Percentiles rank a stretch among this genome's conserved stretches.
phyloP scores from a whole-genome alignment of 2,888 invertebrate species.

The Habroteleia sp. region DNA sequence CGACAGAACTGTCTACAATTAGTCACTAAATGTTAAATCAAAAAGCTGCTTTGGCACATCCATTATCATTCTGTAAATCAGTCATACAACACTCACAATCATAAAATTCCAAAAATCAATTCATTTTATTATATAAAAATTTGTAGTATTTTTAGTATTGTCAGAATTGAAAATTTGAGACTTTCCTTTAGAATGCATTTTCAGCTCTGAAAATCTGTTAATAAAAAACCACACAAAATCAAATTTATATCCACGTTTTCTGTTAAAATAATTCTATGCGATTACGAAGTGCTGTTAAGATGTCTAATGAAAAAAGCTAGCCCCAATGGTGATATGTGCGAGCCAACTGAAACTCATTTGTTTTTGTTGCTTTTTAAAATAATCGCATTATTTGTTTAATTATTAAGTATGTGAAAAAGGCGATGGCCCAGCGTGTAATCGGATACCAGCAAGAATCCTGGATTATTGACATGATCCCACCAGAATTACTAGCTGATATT shows the following conservation, averaged over 20 bases:
- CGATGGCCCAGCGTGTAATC: slow-evolving; percentile 81
- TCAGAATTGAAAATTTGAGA: too few species aligned
- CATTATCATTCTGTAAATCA: slow-evolving; percentile 41
- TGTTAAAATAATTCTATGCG: slow-evolving; percentile 30
- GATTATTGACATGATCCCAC: slow-evolving; percentile 86
- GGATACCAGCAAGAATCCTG: slow-evolving; percentile 95
- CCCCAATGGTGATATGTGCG: slow-evolving; percentile 79
- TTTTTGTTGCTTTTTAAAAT: slow-evolving; percentile 4
- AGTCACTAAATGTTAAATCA: slow-evolving; percentile 20
- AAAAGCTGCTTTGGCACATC: slow-evolving; percentile 45
- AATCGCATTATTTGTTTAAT: slow-evolving; percentile 30
- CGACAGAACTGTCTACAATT: slow-evolving; percentile 14
- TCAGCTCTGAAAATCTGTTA: slow-evolving; percentile 10
- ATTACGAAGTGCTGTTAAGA: slow-evolving; percentile 55
- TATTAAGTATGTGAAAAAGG: slow-evolving; percentile 74
- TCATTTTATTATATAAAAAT: too few species aligned
- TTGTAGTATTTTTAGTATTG: too few species aligned
- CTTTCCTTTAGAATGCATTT: slow-evolving; percentile 2
- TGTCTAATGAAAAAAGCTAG: slow-evolving; percentile 71
- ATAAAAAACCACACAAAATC: slow-evolving; percentile 2
- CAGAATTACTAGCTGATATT: slow-evolving; percentile 99
- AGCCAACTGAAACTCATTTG: slow-evolving; percentile 70
- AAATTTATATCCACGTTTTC: background rate
- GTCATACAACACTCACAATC: slow-evolving; percentile 18
- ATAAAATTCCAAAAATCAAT: too few species aligned